These are phyloP conservation scores for Phymorhynchus buccinoides DNA, from an alignment of 1,140 invertebrate genomes.

Conservation along the genomic window DNA sequence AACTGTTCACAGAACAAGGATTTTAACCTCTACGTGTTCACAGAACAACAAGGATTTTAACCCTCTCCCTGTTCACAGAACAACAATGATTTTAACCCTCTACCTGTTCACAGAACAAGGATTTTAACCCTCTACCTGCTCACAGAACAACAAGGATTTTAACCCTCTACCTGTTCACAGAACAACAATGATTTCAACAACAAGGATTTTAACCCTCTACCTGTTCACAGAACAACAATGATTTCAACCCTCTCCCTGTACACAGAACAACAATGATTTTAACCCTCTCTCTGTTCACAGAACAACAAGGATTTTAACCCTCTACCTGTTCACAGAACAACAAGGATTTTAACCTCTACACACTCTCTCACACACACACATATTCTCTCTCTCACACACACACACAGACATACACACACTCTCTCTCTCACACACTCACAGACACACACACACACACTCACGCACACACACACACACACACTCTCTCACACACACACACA, in stretches of 20 bases:
- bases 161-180: conserved; percentile 43
- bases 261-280: neutral
- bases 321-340: too few relatives aligned
- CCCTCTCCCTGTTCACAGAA: conserved; percentile 41
- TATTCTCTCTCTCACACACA: too few relatives aligned
- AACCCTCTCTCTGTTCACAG: conserved; percentile 41
- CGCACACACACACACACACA: neutral
- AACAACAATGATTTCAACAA: neutral
- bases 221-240: conserved; percentile 11
- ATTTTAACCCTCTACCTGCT: conserved; percentile 41
- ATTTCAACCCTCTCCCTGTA: conserved; percentile 44
- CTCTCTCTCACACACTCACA: too few relatives aligned
- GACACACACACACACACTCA: neutral
- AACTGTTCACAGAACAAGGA: too few relatives aligned
- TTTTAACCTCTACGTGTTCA: conserved; percentile 46
- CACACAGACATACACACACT: too few relatives aligned
- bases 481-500: neutral
- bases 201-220: too few relatives aligned
- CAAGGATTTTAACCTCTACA: too few relatives aligned
- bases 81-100: conserved; percentile 23
- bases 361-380: too few relatives aligned
- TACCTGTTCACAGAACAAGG: conserved; percentile 31
- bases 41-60: neutral
- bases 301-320: neutral
- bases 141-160: neutral